Evolutionary conservation across 2,797 vertebrate genomes (phyloP).

Genomic region (Zenarchopterus dispar): DNA sequence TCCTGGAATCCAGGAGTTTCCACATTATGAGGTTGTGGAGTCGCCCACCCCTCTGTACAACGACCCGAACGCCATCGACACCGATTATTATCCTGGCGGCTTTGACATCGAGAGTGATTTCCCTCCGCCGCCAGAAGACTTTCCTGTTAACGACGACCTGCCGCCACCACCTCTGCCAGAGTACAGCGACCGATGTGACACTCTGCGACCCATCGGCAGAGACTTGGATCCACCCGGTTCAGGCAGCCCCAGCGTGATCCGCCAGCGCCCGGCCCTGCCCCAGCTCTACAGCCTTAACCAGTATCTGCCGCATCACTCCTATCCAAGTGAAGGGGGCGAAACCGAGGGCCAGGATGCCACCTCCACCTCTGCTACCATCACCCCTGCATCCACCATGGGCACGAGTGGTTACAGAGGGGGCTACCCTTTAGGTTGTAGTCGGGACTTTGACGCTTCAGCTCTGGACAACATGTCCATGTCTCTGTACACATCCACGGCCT

Average conservation of each 20-base stretch:
- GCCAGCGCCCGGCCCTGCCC: slow-evolving; percentile 84
- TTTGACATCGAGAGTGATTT: slow-evolving; percentile 98
- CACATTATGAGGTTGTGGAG: slow-evolving; percentile 94
- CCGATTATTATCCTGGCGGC: slow-evolving; percentile 97
- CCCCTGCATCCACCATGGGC: slow-evolving; percentile 83
- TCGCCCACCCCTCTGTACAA: slow-evolving; percentile 89
- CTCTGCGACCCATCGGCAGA: slow-evolving; percentile 82
- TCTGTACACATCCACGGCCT: slow-evolving; percentile 92
- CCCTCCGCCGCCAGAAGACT: slow-evolving; percentile 94
- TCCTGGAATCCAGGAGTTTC: slow-evolving; percentile 98
- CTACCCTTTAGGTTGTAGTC: slow-evolving; percentile 81
- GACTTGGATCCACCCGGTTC: slow-evolving; percentile 82
- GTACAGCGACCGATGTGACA: slow-evolving; percentile 89
- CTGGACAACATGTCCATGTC: slow-evolving; percentile 93
- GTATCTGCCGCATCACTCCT: slow-evolving; percentile 90
- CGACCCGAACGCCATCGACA: slow-evolving; percentile 92
- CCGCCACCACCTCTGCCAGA: slow-evolving; percentile 90
- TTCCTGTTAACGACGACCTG: slow-evolving; percentile 90
- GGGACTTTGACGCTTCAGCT: slow-evolving; percentile 87
- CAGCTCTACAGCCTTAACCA: slow-evolving; percentile 92
- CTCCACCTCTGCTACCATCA: slow-evolving; percentile 76
- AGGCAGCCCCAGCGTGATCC: slow-evolving; percentile 78
- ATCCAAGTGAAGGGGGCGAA: slow-evolving; percentile 88
- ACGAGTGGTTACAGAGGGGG: slow-evolving; percentile 83
- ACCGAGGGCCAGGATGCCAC: slow-evolving; percentile 77